Evolutionary conservation across 2,113 vertebrate species (phyloP), one percentile per base, ranked within the genome.

Genomic region (Ginglymostoma cirratum): DNA sequence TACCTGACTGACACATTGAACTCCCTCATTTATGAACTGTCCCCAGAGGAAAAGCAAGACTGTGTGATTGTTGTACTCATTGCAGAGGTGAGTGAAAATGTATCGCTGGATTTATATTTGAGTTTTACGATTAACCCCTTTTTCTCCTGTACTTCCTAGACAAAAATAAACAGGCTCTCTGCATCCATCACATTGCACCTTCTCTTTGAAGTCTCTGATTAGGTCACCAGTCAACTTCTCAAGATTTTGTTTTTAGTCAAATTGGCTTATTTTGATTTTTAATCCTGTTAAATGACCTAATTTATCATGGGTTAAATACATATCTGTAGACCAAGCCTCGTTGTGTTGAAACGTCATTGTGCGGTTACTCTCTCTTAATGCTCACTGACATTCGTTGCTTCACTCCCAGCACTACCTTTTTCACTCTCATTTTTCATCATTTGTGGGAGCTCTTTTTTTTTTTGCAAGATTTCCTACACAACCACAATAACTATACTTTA

Each of bases 61-160:
- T 99, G 98, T 0, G 98, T 99, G 97, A 99, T 99, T 30, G 98
- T 99, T 27, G 99, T 99, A 96, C 98, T 99, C 97, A 98, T 99
- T 0, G 99, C 99, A 0, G 99, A 99, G 99, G 99, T 98, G 96
- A 97, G 97, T 95, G 15, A 38, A 66, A 66, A 21, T 6, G 21
- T 21, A 45, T 17, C 15, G 19, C 86, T 30, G 67, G 38, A 42
- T 42, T 83, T 42, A 45, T 52, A 34, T 48, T 83, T 10, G 7
- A 12, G 55, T 61, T 61, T 61, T 61, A 61, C 12, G 55, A 61
- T 61, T 61, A 1, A 10, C 7, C 8, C 12, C 7, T 48, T 61
- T 61, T 61, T 61, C 55, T 61, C 55, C 55, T 61, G 55, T 10
- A 61, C 55, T 61, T 61, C 55, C 55, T 12, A 61, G 55, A 12